Conservation (phyloP, 2,888 invertebrate genomes). For the Apocheima hispidaria region DNA sequence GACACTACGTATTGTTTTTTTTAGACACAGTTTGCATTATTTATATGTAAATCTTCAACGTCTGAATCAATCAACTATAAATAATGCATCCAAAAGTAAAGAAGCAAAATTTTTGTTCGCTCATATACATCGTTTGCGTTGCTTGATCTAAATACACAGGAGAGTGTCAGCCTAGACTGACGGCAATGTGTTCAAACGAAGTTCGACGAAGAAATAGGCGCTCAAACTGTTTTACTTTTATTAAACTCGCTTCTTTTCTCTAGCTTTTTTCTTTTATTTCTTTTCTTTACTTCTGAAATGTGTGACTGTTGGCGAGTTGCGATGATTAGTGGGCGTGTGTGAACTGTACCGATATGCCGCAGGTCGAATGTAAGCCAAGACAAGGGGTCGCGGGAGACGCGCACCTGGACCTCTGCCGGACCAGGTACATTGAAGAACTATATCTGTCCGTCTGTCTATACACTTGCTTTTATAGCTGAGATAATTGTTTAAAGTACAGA, state of each 20-base stretch:
- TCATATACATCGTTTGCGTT: not conserved
- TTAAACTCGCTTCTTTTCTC: not conserved
- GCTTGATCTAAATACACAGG: not conserved
- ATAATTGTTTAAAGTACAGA: not conserved
- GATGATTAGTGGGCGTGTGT: constrained; percentile 44
- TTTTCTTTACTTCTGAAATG: not conserved
- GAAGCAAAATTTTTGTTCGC: not conserved
- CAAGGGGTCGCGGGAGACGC: constrained; percentile 73
- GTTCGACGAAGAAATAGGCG: not conserved
- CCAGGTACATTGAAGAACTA: constrained; percentile 69
- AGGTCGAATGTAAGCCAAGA: constrained; percentile 82
- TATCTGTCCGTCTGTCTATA: constrained; percentile 1
- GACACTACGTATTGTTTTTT: no score
- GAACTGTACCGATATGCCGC: constrained; percentile 66
- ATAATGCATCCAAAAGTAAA: not conserved
- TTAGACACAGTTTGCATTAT: no score
- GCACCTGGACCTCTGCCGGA: constrained; percentile 72
- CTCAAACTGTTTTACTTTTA: not conserved
- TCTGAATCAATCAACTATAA: no score
- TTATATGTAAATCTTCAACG: no score
- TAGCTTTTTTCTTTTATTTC: not conserved
- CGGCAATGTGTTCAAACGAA: not conserved
- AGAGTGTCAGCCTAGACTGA: not conserved
- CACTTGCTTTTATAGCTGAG: not conserved
- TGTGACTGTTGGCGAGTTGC: constrained; percentile 5